Evolutionary conservation across 2,888 invertebrate species (phyloP).

Genomic region (Eristalis arbustorum): DNA sequence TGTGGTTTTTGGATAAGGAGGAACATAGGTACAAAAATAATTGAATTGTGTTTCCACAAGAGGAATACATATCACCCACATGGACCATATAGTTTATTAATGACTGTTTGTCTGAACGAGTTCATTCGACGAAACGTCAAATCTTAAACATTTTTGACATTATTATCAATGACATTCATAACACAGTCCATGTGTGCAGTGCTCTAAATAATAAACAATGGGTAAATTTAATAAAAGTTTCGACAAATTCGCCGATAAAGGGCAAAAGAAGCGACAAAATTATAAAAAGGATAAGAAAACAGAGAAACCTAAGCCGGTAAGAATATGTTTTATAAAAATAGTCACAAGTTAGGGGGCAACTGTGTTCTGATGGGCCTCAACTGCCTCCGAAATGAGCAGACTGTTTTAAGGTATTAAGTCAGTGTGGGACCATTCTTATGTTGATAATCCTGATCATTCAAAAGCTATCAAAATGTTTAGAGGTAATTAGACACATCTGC

Average conservation of each 20-base stretch:
- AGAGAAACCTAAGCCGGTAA: background rate
- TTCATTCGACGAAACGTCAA: background rate
- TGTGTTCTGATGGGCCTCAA: no score
- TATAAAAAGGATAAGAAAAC: background rate
- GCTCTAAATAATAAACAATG: background rate
- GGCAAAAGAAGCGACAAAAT: background rate
- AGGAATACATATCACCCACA: background rate
- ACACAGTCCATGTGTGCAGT: background rate
- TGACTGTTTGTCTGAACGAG: background rate
- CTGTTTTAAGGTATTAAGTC: no score
- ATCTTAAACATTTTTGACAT: background rate
- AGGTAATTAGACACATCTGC: no score
- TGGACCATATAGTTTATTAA: background rate
- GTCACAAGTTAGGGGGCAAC: no score
- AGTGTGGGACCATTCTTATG: no score
- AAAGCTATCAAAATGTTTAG: no score
- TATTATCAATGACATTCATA: background rate
- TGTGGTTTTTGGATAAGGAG: no score
- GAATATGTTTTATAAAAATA: background rate
- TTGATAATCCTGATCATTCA: no score
- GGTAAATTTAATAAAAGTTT: background rate
- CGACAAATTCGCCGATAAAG: background rate
- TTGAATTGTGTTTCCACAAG: background rate
- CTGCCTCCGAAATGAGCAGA: no score
- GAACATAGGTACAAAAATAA: no score